These are phyloP conservation scores for Dynastes grantii DNA, from an alignment of 2,888 invertebrate genomes.

Conservation along the genomic window DNA sequence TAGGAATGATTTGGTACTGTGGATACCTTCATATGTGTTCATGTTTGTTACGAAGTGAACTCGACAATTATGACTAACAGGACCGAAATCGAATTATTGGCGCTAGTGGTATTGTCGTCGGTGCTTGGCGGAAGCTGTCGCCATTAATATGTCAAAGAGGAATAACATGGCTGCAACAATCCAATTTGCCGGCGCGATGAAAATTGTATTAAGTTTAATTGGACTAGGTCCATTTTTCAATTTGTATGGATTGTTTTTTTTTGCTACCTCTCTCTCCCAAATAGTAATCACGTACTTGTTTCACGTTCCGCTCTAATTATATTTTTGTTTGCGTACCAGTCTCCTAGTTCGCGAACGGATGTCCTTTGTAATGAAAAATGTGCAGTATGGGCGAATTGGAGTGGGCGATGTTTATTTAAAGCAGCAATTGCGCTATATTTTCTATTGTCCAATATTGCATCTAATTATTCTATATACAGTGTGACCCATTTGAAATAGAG, in stretches of 20 bases:
- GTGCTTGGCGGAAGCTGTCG: conserved; percentile 57
- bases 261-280: background rate
- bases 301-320: conserved; percentile 21
- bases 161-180: conserved; percentile 58
- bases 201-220: conserved; percentile 61
- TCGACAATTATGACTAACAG: conserved; percentile 50
- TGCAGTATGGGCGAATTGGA: background rate
- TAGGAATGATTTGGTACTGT: background rate
- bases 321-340: conserved; percentile 11
- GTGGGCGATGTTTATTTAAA: background rate
- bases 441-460: too few relatives aligned
- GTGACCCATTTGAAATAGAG: too few relatives aligned
- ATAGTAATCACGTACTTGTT: conserved; percentile 21
- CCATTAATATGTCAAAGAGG: conserved; percentile 59
- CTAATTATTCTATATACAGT: too few relatives aligned
- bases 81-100: conserved; percentile 50
- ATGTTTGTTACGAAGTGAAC: conserved; percentile 37
- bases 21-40: background rate
- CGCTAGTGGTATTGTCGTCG: conserved; percentile 53
- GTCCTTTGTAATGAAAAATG: background rate
- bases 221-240: conserved; percentile 57
- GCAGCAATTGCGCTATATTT: too few relatives aligned
- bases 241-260: conserved; percentile 53
- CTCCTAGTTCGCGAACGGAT: background rate
- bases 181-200: conserved; percentile 59